These are phyloP conservation scores for Paradisaea rubra DNA, from an alignment of 2,113 vertebrate species.

Conservation along the genomic window DNA sequence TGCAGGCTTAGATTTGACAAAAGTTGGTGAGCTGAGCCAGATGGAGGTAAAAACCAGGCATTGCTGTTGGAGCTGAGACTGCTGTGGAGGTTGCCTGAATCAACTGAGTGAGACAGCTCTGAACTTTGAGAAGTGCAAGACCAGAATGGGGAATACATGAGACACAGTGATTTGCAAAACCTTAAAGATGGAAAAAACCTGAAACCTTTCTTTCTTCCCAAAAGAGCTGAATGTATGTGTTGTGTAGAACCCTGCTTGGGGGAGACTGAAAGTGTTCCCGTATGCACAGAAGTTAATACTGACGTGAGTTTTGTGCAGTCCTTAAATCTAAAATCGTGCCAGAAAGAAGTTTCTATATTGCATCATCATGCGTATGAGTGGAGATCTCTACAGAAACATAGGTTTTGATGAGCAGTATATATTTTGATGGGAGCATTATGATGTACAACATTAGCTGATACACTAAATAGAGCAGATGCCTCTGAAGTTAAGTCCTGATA, in stretches of 20 bases:
- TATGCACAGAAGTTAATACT: not conserved
- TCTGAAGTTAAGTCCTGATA: not conserved
- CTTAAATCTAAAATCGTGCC: not conserved
- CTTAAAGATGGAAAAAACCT: not conserved
- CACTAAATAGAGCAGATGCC: not conserved
- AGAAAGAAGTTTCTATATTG: not conserved
- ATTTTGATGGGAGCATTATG: not conserved
- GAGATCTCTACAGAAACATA: not conserved
- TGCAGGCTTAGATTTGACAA: not conserved
- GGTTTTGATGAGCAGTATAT: not conserved
- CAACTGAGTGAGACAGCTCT: not conserved
- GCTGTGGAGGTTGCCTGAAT: not conserved
- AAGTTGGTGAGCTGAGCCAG: not conserved
- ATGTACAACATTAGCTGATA: not conserved
- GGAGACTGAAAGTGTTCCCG: not conserved
- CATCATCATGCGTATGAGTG: not conserved
- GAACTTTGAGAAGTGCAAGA: not conserved
- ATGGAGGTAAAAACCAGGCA: not conserved
- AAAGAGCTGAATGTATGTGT: not conserved
- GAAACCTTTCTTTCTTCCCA: not conserved
- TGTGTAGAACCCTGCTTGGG: not conserved
- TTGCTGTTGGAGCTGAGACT: not conserved
- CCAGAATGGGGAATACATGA: not conserved
- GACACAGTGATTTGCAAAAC: not conserved
- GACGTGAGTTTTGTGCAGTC: not conserved